Percentiles rank a stretch among this genome's conserved stretches.
These are phyloP conservation scores for Latrodectus geometricus DNA, from an alignment of 1,140 invertebrate genomes.

Conservation along the genomic window DNA sequence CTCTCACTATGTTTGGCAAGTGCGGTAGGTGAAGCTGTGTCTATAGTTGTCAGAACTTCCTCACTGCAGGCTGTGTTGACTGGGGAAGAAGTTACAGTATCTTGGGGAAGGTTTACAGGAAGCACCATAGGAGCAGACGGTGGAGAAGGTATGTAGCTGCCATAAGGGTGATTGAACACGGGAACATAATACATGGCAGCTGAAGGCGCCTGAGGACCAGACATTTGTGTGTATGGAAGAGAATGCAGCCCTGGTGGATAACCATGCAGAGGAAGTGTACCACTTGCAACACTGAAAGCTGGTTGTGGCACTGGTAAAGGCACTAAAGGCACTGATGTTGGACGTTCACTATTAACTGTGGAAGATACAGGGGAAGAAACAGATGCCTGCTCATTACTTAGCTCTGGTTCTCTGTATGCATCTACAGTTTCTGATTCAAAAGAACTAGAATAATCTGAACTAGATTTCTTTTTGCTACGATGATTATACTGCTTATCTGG, in stretches of 20 bases:
- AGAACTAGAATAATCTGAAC: conserved; percentile 13
- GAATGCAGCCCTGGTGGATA: conserved; percentile 52
- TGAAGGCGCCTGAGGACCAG: conserved; percentile 46
- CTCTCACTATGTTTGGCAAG: background rate
- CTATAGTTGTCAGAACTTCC: background rate
- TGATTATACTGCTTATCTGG: conserved; percentile 32
- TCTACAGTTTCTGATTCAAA: conserved; percentile 20
- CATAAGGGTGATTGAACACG: conserved; percentile 56
- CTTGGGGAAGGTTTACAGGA: conserved; percentile 39
- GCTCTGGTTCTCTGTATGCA: background rate
- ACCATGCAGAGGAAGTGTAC: conserved; percentile 47
- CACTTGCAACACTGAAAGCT: conserved; percentile 35
- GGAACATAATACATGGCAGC: conserved; percentile 59
- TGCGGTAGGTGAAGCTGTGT: background rate
- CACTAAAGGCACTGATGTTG: conserved; percentile 56
- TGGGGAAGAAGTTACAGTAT: background rate
- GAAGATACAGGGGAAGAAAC: background rate
- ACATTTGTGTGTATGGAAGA: conserved; percentile 49
- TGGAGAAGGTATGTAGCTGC: conserved; percentile 43
- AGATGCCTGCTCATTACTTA: background rate
- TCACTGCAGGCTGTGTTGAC: background rate
- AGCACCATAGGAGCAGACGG: conserved; percentile 49
- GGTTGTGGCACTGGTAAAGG: conserved; percentile 56
- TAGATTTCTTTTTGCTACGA: conserved; percentile 35
- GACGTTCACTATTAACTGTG: conserved; percentile 31